Evolutionary conservation across 2,888 invertebrate species (phyloP), one percentile per base, ranked within the genome.

Genomic region (Mythimna loreyi): DNA sequence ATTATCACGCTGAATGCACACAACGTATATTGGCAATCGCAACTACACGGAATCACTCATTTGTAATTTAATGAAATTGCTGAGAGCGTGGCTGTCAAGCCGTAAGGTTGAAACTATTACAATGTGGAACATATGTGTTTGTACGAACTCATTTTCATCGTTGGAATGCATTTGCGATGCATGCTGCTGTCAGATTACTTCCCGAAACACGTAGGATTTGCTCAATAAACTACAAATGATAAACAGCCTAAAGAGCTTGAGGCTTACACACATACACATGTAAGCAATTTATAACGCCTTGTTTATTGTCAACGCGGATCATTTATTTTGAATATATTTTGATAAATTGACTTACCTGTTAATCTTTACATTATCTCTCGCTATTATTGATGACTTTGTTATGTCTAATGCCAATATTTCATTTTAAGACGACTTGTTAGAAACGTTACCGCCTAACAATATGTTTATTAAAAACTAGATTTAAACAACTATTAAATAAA

Each of bases 41-140:
- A 60, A 70, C 56, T 19, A 43, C 64, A 67, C 33, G 74, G 45
- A 74, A 74, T 78, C 50, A 78, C 49, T 63, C 61, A 74, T 74
- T 61, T 74, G 60, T 71, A 63, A 74, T 80, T 81, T 70, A 82
- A 82, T 82, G 45, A 81, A 62, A 73, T 56, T 61, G 63, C 58
- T 25, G 23, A 67, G 57, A 67, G 55, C 28, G n/a, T 28, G 47
- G 25, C 52, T 58, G 74, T 50, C 66, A 62, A 30, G 55, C 56
- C 43, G 23, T 70, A 60, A 78, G 66, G 63, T 71, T 67, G 60
- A 71, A 67, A 49, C 78, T 47, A 60, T 78, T 50, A 63, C 49
- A 56, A 59, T 72, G 57, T 19, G 21, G 5, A 67, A 81, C 40
- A 33, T 47, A 57, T 77, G 60, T 63, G 49, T 66, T 67, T 58